These are phyloP conservation scores for Drosophila bocki DNA, from an alignment of 1,140 invertebrate species.

Conservation along the genomic window DNA sequence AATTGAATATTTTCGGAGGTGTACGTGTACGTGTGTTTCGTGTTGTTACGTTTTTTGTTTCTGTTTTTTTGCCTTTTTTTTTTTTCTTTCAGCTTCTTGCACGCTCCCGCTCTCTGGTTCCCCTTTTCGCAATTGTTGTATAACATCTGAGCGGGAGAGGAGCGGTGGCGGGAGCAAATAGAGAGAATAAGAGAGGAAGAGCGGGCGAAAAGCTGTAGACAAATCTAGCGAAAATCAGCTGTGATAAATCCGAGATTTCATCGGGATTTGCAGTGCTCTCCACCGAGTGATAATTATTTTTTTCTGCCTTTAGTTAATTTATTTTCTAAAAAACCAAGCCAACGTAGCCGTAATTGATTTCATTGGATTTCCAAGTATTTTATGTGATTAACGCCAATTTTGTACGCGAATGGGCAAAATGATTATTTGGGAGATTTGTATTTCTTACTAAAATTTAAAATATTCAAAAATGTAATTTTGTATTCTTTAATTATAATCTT, in stretches of 20 bases:
- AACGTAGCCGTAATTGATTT: background rate
- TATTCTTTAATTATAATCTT: background rate
- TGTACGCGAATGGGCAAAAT: background rate
- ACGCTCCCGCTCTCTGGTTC: slow-evolving; percentile 4
- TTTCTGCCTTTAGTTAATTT: background rate
- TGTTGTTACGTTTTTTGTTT: slow-evolving; percentile 22
- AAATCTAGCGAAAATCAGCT: slow-evolving; percentile 18
- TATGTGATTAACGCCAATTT: background rate
- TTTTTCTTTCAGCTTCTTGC: slow-evolving; percentile 26
- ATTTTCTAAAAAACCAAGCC: background rate
- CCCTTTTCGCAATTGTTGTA: slow-evolving; percentile 66
- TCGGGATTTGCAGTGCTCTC: background rate
- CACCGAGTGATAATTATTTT: background rate
- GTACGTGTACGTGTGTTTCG: slow-evolving; percentile 45
- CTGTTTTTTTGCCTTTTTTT: slow-evolving; percentile 11
- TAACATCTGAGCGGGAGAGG: slow-evolving; percentile 51
- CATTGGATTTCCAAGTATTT: background rate
- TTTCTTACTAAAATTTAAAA: no score
- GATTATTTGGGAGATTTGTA: background rate
- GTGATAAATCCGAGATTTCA: slow-evolving; percentile 10
- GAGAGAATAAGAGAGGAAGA: slow-evolving; percentile 18
- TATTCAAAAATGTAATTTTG: no score
- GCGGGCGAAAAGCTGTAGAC: slow-evolving; percentile 44
- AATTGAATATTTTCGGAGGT: slow-evolving; percentile 59
- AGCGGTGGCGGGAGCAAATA: background rate